Base-by-base conservation (phyloP, 2,888 invertebrate genomes). In the Lathronympha strigana region DNA sequence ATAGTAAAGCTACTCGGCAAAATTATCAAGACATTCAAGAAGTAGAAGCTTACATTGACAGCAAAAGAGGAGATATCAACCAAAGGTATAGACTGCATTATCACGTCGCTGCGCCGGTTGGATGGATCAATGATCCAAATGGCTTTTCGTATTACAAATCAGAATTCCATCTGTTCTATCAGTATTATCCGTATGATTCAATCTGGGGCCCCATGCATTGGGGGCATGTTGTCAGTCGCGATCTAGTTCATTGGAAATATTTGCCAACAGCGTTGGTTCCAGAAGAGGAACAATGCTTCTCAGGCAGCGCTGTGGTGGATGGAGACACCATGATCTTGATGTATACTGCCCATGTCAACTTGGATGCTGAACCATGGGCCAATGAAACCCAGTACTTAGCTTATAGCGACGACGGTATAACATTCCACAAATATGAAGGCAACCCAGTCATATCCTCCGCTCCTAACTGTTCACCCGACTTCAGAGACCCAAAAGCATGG, bases 111-210 rank as follows among this genome's bases (percentile, higher is more conserved):
- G 86, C 87, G 0, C 92, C 90, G 0, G 88, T 90, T 0, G 93
- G 93, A 13, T 93, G 93, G 93, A 89, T 93, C 76, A 93, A 93
- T 71, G 93, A 93, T 64, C 93, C 93, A 0, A 93, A 93, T 67
- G 93, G 93, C 6, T 90, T 93, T 73, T 87, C 91, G 0, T 92
- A 80, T 71, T 90, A 84, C 74, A 86, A 90, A 47, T 93, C 92
- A 15, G 81, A 89, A 70, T 93, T 88, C 67, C 93, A 93, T 69
- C 74, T 93, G 0, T 93, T 93, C 76, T 93, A 90, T 70, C 93
- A 93, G 72, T 92, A 85, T 68, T 90, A 93, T 69, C 93, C 93
- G 0, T 87, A 90, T 61, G 86, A 84, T 33, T 82, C 87, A 21
- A 72, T 76, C 0, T 90, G 88, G 89, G 91, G 91, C 0, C 88